These are phyloP conservation scores for Fragum sueziense DNA, from an alignment of 2,888 invertebrate species.

Conservation along the genomic window DNA sequence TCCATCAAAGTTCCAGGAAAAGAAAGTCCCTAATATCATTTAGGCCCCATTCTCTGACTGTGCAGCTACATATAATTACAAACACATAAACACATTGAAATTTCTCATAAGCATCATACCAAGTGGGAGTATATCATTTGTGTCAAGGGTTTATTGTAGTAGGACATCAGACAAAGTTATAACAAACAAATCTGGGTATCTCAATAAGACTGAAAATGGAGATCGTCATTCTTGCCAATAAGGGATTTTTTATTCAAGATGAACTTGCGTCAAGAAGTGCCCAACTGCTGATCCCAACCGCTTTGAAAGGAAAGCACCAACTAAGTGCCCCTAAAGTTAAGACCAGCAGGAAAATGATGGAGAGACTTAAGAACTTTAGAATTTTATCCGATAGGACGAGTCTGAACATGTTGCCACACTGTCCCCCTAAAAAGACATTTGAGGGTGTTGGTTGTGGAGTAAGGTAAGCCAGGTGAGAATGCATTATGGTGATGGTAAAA, in stretches of 20 bases:
- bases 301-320: constrained; percentile 28
- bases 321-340: constrained; percentile 18
- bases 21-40: too few relatives aligned
- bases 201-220: constrained; percentile 23
- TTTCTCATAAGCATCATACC: constrained; percentile 60
- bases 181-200: constrained; percentile 26
- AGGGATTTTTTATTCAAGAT: constrained; percentile 37
- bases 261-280: constrained; percentile 24
- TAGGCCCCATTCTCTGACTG: constrained; percentile 26
- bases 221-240: constrained; percentile 32
- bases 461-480: too few relatives aligned
- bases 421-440: too few relatives aligned
- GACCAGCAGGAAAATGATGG: constrained; percentile 17
- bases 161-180: constrained; percentile 26
- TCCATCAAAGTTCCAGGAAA: too few relatives aligned
- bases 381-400: constrained; percentile 14
- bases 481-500: too few relatives aligned
- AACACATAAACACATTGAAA: constrained; percentile 51
- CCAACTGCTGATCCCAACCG: constrained; percentile 23
- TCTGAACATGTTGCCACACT: not conserved
- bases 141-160: not conserved
- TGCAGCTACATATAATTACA: constrained; percentile 24
- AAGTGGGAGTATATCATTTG: constrained; percentile 46
- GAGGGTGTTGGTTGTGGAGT: too few relatives aligned
- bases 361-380: constrained; percentile 23